Conservation (phyloP, 2,888 invertebrate genomes). For the Tridacna gigas region DNA sequence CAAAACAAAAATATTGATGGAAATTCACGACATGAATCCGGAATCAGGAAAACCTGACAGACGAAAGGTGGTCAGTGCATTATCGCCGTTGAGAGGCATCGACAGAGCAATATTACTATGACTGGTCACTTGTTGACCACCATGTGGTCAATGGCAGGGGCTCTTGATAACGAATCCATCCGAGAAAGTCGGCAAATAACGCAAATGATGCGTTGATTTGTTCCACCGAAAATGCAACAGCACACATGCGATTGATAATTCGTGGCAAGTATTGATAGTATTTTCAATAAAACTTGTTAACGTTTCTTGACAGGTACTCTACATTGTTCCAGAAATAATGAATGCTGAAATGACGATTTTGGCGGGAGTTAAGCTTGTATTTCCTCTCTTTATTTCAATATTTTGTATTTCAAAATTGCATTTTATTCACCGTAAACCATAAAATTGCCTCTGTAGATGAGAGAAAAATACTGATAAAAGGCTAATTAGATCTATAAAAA, state of each 20-base stretch:
- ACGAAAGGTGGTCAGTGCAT: slow-evolving; percentile 18
- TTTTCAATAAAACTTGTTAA: slow-evolving; percentile 24
- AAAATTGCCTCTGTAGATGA: neutral
- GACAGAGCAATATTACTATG: slow-evolving; percentile 25
- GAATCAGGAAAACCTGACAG: slow-evolving; percentile 13
- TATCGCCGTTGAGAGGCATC: neutral
- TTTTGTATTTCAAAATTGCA: too few relatives aligned
- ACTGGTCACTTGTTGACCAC: slow-evolving; percentile 49
- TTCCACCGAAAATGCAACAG: slow-evolving; percentile 56
- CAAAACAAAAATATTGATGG: slow-evolving; percentile 66
- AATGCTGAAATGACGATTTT: slow-evolving; percentile 17
- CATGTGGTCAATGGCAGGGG: slow-evolving; percentile 47
- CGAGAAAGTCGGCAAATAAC: slow-evolving; percentile 57
- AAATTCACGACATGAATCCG: slow-evolving; percentile 51
- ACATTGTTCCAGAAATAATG: slow-evolving; percentile 22
- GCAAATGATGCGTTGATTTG: slow-evolving; percentile 51
- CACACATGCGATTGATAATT: slow-evolving; percentile 65
- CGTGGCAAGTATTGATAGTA: slow-evolving; percentile 59
- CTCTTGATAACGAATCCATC: slow-evolving; percentile 54
- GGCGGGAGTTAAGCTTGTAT: slow-evolving; percentile 22
- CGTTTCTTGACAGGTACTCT: slow-evolving; percentile 18
- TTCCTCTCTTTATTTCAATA: neutral
- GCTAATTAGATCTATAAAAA: too few relatives aligned
- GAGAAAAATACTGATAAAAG: too few relatives aligned
- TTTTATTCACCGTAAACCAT: too few relatives aligned